A percentile compares a stretch with the other conserved stretches of the same genome.
Conservation (phyloP, 2,888 invertebrate genomes). For the Cerceris rybyensis region DNA sequence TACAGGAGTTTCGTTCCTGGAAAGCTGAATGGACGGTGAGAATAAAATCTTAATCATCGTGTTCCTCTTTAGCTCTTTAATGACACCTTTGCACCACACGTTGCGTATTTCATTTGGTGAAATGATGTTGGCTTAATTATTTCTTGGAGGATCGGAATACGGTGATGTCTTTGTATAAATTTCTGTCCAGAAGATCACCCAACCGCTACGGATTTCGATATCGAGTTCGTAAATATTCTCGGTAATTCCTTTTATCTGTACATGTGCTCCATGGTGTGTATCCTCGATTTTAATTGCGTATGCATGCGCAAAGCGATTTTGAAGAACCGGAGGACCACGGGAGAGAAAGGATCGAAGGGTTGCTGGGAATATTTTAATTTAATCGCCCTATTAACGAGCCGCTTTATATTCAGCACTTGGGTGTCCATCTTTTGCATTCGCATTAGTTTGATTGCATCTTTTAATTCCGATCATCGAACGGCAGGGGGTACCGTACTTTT, state of each 20-base stretch:
- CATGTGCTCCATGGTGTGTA: constrained; percentile 31
- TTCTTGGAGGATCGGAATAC: not conserved
- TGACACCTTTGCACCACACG: not conserved
- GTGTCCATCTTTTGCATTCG: constrained; percentile 37
- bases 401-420: constrained; percentile 64
- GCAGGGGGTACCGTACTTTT: constrained; percentile 24
- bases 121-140: not conserved
- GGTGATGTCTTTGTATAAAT: not conserved
- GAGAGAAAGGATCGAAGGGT: constrained; percentile 6
- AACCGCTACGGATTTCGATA: constrained; percentile 34
- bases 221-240: constrained; percentile 47
- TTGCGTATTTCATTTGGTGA: not conserved
- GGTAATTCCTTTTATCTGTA: constrained; percentile 48
- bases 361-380: constrained; percentile 79
- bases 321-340: constrained; percentile 15
- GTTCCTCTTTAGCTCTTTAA: not conserved
- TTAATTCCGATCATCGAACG: constrained; percentile 27
- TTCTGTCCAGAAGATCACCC: not conserved
- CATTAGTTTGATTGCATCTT: constrained; percentile 20
- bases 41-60: not conserved
- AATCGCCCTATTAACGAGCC: constrained; percentile 77
- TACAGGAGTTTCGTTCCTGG: too few relatives aligned
- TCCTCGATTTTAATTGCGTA: constrained; percentile 18
- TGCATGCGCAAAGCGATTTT: constrained; percentile 49
- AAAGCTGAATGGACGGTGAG: not conserved